phyloP scores from a whole-genome alignment of 64 coral and sea anemone genomes.

The Exaiptasia diaphana region DNA sequence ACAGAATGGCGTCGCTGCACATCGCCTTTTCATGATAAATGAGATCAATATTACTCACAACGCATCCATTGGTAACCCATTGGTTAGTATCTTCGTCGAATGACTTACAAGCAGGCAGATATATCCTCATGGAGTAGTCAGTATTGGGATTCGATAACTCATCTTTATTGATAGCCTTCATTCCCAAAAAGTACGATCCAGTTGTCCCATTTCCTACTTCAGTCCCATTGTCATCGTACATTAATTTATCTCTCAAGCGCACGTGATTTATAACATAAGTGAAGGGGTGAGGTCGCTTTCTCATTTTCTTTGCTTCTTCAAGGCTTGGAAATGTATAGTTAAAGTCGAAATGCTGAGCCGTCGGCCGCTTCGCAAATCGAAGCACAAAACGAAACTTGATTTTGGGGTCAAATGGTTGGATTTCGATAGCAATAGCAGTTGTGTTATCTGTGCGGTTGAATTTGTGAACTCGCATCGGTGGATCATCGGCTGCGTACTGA shows the following conservation, averaged over 20 bases:
- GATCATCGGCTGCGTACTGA: slow-evolving; percentile 60
- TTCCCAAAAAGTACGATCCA: slow-evolving; percentile 68
- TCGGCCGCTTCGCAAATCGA: slow-evolving; percentile 60
- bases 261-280: slow-evolving; percentile 70
- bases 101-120: slow-evolving; percentile 82
- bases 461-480: slow-evolving; percentile 84
- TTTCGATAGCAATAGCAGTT: slow-evolving; percentile 63
- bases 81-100: slow-evolving; percentile 74
- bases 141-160: slow-evolving; percentile 26
- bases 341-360: slow-evolving; percentile 68
- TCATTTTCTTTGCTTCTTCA: slow-evolving; percentile 73
- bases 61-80: slow-evolving; percentile 83
- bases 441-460: slow-evolving; percentile 78
- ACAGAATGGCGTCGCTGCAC: too few relatives aligned
- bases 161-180: slow-evolving; percentile 79
- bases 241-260: slow-evolving; percentile 31
- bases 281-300: slow-evolving; percentile 76
- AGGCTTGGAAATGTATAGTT: slow-evolving; percentile 65
- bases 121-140: slow-evolving; percentile 77
- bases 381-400: slow-evolving; percentile 57
- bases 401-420: slow-evolving; percentile 54
- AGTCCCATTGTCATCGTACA: slow-evolving; percentile 31
- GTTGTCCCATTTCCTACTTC: slow-evolving; percentile 6
- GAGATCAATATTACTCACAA: slow-evolving; percentile 45
- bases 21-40: too few relatives aligned